Evolutionary conservation across 2,113 vertebrate species (phyloP).

Genomic region (Dasyprocta punctata): DNA sequence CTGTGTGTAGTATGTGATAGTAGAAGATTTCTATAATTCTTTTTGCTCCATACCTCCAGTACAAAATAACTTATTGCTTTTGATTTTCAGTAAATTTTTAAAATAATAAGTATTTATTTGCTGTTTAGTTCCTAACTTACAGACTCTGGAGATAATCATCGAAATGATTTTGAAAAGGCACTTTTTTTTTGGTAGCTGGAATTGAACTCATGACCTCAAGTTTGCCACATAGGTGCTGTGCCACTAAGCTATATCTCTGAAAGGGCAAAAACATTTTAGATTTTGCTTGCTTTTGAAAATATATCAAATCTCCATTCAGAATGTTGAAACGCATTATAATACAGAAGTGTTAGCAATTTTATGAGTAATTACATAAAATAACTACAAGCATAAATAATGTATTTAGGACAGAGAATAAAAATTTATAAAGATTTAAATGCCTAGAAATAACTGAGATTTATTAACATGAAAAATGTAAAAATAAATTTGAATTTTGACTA

Average conservation of each 20-base stretch:
- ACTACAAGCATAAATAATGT: background rate
- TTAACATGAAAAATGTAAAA: constrained; percentile 9
- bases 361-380: background rate
- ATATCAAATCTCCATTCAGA: background rate
- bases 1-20: background rate
- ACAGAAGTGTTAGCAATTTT: background rate
- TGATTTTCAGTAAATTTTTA: background rate
- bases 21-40: background rate
- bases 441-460: background rate
- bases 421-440: background rate
- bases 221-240: too few species aligned
- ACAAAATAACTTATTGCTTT: background rate
- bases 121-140: background rate
- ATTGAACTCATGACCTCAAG: too few species aligned
- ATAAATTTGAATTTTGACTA: background rate
- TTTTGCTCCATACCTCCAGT: background rate
- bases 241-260: background rate
- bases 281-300: constrained; percentile 27
- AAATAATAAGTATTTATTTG: background rate
- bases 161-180: background rate
- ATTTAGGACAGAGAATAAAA: background rate
- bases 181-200: background rate
- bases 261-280: background rate
- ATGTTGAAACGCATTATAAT: background rate
- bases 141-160: background rate